Evolutionary conservation across 2,888 invertebrate species (phyloP), one percentile per base, ranked within the genome.

Genomic region (Microctonus aethiopoides): DNA sequence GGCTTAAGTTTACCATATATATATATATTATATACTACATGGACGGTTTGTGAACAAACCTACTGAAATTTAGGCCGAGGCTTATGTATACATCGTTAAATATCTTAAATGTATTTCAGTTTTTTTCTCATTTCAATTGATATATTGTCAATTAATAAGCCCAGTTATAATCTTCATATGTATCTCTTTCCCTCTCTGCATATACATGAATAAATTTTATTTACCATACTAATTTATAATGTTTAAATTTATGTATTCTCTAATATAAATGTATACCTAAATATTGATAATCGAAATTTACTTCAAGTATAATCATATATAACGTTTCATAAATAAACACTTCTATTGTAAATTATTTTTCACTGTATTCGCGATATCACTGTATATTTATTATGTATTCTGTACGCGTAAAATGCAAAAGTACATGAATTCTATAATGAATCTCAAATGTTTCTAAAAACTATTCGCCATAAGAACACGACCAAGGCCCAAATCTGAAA

Each of bases 41-140:
- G 22, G 41, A 39, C 41, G 39, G 41, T 68, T 41, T 63, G 56
- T 63, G 54, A 62, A 41, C 57, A 26, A 67, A 54, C 54, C 41
- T 56, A 26, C 20, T n/a, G 32, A 56, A 56, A 68, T 68, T 56
- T 63, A 68, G 68, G 68, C 68, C 68, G 62, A 68, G 68, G 62
- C 54, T 63, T 24, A 16, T 39, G 62, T 46, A 56, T 36, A 46
- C 67, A 67, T 62, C 63, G 68, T n/a, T n/a, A n/a, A n/a, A n/a
- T n/a, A n/a, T n/a, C n/a, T n/a, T n/a, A n/a, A n/a, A n/a, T n/a
- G n/a, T n/a, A 10, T 59, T 5, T 22, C 10, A 6, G 16, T 46
- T 5, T 46, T n/a, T 46, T 16, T 46, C 46, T 46, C 46, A 9
- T 10, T 36, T 10, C 10, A 29, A 5, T 29, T 7, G 29, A 29